A percentile compares a stretch with the other conserved stretches of the same genome.
Conservation (phyloP, 2,113 vertebrate genomes). For the Phylloscopus trochilus region DNA sequence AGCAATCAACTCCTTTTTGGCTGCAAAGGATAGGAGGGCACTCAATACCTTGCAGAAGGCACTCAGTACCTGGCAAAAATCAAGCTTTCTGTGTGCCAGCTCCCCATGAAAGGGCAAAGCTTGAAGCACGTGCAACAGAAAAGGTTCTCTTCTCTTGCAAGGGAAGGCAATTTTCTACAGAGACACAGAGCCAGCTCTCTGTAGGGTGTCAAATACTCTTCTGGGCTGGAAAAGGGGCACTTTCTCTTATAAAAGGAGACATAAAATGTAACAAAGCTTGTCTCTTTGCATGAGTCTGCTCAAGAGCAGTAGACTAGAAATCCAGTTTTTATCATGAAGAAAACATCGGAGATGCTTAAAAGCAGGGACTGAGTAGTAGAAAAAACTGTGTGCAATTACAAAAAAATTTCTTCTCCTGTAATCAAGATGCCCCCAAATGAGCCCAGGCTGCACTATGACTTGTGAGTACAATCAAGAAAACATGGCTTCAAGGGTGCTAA, state of each 20-base stretch:
- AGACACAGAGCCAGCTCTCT: background rate
- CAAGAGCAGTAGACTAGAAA: background rate
- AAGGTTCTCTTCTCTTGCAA: background rate
- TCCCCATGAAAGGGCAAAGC: constrained; percentile 6
- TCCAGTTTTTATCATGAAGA: background rate
- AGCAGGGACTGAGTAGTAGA: background rate
- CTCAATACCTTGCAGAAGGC: constrained; percentile 48
- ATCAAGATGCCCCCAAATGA: background rate
- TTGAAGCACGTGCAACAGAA: background rate
- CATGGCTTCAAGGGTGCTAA: background rate
- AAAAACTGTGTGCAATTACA: background rate
- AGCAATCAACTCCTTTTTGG: constrained; percentile 64
- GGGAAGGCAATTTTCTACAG: background rate
- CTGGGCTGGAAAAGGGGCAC: background rate
- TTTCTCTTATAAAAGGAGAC: background rate
- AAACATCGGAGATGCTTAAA: background rate
- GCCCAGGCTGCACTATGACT: background rate
- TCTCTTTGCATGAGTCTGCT: background rate
- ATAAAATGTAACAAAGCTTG: background rate
- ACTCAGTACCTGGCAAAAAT: constrained; percentile 33
- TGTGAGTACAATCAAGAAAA: background rate
- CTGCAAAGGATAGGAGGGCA: constrained; percentile 56
- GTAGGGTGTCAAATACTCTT: background rate
- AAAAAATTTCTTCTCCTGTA: background rate
- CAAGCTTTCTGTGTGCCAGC: constrained; percentile 12